Conservation (phyloP, 2,888 invertebrate genomes). For the Chalcis sispes region DNA sequence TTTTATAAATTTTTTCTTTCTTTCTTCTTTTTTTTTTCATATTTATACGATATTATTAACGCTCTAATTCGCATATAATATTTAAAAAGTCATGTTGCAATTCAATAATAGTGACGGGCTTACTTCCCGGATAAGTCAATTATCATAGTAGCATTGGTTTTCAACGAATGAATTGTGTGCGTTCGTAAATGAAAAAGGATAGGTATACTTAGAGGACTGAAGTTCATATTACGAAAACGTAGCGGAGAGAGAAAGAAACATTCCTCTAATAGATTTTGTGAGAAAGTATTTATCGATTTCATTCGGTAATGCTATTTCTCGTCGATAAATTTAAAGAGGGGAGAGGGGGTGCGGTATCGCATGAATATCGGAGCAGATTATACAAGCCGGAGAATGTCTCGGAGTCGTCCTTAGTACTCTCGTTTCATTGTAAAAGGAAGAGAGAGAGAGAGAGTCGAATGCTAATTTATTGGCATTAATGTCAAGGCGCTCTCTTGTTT, state of each 20-base stretch:
- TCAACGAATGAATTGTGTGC: background rate
- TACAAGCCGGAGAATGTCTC: conserved; percentile 10
- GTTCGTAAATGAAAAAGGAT: conserved; percentile 10
- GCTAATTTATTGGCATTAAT: conserved; percentile 46
- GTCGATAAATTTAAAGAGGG: conserved; percentile 33
- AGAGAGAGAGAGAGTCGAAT: background rate
- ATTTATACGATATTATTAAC: no score
- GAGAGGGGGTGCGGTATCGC: background rate
- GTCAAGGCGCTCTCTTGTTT: conserved; percentile 20
- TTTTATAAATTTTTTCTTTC: no score
- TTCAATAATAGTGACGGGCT: no score
- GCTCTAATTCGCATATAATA: no score
- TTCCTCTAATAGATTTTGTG: no score
- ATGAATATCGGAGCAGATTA: conserved; percentile 24
- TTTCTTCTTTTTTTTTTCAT: no score
- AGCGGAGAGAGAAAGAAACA: no score
- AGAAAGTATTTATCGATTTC: no score
- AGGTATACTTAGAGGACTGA: no score
- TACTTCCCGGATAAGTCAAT: conserved; percentile 1
- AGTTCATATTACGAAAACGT: no score
- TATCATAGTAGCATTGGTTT: conserved; percentile 20
- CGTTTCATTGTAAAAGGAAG: background rate
- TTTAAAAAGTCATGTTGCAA: no score
- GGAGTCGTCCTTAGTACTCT: background rate
- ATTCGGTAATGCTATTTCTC: background rate